Evolutionary conservation across 2,888 invertebrate genomes (phyloP).

Genomic region (Apodemia mormo): DNA sequence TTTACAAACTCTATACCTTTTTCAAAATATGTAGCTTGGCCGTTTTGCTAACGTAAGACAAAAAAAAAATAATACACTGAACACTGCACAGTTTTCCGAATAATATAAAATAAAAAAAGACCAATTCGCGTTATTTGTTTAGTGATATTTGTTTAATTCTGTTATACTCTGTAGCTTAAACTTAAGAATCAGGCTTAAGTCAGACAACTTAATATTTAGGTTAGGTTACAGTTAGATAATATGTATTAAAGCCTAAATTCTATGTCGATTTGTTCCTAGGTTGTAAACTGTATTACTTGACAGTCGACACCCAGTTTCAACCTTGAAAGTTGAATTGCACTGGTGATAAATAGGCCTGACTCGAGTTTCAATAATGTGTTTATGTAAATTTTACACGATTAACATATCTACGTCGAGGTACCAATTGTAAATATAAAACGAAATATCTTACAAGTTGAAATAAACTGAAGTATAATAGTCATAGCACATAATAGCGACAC

Average conservation of each 20-base stretch:
- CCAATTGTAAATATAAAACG: slow-evolving; percentile 28
- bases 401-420: slow-evolving; percentile 43
- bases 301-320: slow-evolving; percentile 50
- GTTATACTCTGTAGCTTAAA: no score
- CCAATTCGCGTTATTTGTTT: no score
- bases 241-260: slow-evolving; percentile 30
- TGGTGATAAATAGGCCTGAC: slow-evolving; percentile 50
- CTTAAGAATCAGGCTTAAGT: no score
- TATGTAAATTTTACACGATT: slow-evolving; percentile 60
- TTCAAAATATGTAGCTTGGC: no score
- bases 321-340: slow-evolving; percentile 58
- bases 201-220: no score
- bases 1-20: no score
- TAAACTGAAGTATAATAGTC: not conserved
- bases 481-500: not conserved
- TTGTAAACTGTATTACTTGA: slow-evolving; percentile 23
- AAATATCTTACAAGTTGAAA: slow-evolving; percentile 14
- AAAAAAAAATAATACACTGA: no score
- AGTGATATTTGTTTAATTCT: no score
- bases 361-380: slow-evolving; percentile 43
- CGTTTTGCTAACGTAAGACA: no score
- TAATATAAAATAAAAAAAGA: no score
- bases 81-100: no score
- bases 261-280: slow-evolving; percentile 32
- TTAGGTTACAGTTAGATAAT: no score